Evolutionary conservation across 2,888 invertebrate species (phyloP).

Genomic region (Tipula lateralis): DNA sequence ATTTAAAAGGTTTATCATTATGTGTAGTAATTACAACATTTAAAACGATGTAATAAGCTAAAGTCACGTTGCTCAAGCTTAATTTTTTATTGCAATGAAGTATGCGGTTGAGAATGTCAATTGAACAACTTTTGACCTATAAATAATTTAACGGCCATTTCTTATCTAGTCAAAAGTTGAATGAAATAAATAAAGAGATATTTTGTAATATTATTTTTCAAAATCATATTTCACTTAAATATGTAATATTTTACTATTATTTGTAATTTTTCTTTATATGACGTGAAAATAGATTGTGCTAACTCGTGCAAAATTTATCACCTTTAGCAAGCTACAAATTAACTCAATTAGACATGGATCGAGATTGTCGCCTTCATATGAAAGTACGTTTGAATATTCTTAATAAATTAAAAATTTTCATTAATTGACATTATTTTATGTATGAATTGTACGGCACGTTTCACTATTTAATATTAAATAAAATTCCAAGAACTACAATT

Average conservation of each 20-base stretch:
- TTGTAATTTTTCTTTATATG: neutral
- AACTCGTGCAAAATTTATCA: neutral
- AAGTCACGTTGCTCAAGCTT: neutral
- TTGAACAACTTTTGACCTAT: too few relatives aligned
- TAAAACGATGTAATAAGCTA: neutral
- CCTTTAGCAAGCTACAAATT: neutral
- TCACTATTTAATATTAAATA: neutral
- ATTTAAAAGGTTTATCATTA: too few relatives aligned
- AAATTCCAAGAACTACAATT: neutral
- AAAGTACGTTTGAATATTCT: neutral
- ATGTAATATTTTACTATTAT: neutral
- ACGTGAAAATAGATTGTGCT: neutral
- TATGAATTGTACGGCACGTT: neutral
- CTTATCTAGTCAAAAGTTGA: too few relatives aligned
- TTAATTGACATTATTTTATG: neutral
- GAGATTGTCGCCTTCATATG: neutral
- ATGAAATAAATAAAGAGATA: too few relatives aligned
- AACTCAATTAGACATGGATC: neutral
- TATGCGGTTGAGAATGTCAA: too few relatives aligned
- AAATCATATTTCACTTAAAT: too few relatives aligned
- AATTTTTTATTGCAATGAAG: too few relatives aligned
- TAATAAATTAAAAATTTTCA: neutral
- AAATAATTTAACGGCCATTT: too few relatives aligned
- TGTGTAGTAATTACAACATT: too few relatives aligned
- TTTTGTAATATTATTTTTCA: too few relatives aligned